Evolutionary conservation across 1,140 invertebrate genomes (phyloP), one percentile per base, ranked within the genome.

Genomic region (Araneus ventricosus): DNA sequence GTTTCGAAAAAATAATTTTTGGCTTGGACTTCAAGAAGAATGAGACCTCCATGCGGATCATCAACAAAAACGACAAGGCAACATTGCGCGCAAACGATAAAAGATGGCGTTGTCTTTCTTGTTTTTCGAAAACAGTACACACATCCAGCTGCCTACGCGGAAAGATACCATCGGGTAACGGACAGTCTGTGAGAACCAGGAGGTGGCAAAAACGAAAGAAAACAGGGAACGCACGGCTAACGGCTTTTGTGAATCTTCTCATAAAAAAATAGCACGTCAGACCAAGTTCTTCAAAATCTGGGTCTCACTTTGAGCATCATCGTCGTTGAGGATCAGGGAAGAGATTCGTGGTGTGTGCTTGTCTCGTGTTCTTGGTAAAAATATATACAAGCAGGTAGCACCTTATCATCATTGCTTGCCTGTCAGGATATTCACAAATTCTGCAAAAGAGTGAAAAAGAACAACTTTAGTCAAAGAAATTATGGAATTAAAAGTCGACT

Each of bases 361-460:
- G n/a, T 90, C 34, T 52, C 39, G 27, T 57, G 57, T 52, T 67
- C 39, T 85, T 91, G 90, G 80, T 84, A 87, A 93, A 93, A 93
- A 93, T 93, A 93, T 93, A 37, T 93, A 93, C 91, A 87, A 27
- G n/a, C 17, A 80, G 27, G 30, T 39, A n/a, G 41, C 39, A n/a
- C 30, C 45, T 27, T n/a, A 45, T 87, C 45, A 88, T 93, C 91
- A 93, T 88, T 93, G 91, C 52, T 93, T 93, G 39, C 91, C 91
- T 30, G 91, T 93, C 63, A 93, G 41, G 85, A 93, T 93, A 41
- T 93, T 93, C 39, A 93, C 91, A 39, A 93, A 93, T 93, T 93
- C 91, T 93, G 85, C 0, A 59, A 88, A 10, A 87, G 24, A 61
- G 34, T 22, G 20, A 37, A 75, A 30, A 30, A 10, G 67, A 34